Percentiles rank a stretch among this genome's conserved stretches.
phyloP scores from a whole-genome alignment of 2,113 vertebrate genomes.

The Microtus montanus region DNA sequence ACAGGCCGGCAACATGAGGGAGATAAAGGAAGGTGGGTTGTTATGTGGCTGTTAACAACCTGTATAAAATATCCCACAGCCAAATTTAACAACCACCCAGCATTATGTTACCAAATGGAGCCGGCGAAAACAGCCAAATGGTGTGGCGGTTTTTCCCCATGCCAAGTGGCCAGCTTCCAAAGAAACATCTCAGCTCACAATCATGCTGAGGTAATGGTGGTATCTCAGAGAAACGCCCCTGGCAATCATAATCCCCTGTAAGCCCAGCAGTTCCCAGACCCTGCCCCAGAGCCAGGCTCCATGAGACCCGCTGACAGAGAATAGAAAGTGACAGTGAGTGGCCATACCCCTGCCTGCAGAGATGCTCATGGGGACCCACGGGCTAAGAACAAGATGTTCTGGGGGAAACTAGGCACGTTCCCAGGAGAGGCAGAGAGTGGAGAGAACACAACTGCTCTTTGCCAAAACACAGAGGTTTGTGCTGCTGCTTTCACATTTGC shows the following conservation, averaged over 20 bases:
- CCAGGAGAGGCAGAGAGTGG: constrained; percentile 72
- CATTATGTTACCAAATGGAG: neutral
- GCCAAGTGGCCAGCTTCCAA: constrained; percentile 31
- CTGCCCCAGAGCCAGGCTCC: constrained; percentile 1
- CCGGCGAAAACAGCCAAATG: constrained; percentile 35
- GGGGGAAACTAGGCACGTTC: neutral
- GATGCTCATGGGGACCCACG: neutral
- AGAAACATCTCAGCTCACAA: neutral
- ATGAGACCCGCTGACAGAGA: constrained; percentile 56
- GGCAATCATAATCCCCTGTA: neutral
- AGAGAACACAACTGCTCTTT: constrained; percentile 72
- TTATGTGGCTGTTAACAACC: constrained; percentile 54
- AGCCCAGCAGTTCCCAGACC: constrained; percentile 43
- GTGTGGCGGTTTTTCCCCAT: neutral
- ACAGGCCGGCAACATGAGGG: constrained; percentile 23
- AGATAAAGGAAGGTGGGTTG: constrained; percentile 38
- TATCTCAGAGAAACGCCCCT: neutral
- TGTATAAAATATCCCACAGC: constrained; percentile 1
- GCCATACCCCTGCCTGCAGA: neutral
- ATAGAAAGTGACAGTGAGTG: neutral
- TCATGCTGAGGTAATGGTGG: neutral
- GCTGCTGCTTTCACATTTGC: constrained; percentile 71
- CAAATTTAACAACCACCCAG: neutral
- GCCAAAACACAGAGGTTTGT: constrained; percentile 64
- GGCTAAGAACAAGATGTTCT: constrained; percentile 46